These are phyloP conservation scores for Lasius platythorax DNA, from an alignment of 2,888 invertebrate genomes.

Conservation along the genomic window DNA sequence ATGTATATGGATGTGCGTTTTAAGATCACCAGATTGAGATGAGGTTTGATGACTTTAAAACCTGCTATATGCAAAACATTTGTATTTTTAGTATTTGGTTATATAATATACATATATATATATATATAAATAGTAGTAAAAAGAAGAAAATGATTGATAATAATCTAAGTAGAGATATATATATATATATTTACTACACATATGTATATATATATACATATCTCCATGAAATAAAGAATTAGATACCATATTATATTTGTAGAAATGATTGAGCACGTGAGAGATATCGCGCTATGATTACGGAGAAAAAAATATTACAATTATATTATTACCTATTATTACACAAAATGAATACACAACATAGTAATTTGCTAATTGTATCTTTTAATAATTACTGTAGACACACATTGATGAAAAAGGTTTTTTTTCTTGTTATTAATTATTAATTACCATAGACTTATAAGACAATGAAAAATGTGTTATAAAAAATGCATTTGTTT, in stretches of 20 bases:
- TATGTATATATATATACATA: slow-evolving; percentile 60
- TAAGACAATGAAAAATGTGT: slow-evolving; percentile 85
- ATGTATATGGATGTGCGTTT: slow-evolving; percentile 77
- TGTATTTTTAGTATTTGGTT: slow-evolving; percentile 86
- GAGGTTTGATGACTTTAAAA: slow-evolving; percentile 76
- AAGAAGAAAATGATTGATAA: slow-evolving; percentile 82
- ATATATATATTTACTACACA: slow-evolving; percentile 71
- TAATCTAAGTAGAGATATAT: slow-evolving; percentile 83
- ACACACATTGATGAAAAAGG: slow-evolving; percentile 84
- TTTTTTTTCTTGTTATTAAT: slow-evolving; percentile 85
- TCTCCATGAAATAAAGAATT: slow-evolving; percentile 80
- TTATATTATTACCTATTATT: slow-evolving; percentile 85
- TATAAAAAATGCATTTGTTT: slow-evolving; percentile 82
- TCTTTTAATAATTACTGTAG: slow-evolving; percentile 86
- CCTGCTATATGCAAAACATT: slow-evolving; percentile 80
- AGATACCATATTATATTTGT: slow-evolving; percentile 85
- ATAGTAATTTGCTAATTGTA: slow-evolving; percentile 86
- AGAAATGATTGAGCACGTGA: slow-evolving; percentile 83
- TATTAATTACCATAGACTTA: slow-evolving; percentile 85
- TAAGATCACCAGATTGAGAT: slow-evolving; percentile 74
- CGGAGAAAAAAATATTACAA: slow-evolving; percentile 83
- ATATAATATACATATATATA: slow-evolving; percentile 74
- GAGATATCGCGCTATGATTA: slow-evolving; percentile 84
- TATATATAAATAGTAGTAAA: slow-evolving; percentile 80
- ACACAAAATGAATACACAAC: slow-evolving; percentile 85